Conservation (phyloP, 64 coral and sea anemone genomes). For the Montipora sp. region DNA sequence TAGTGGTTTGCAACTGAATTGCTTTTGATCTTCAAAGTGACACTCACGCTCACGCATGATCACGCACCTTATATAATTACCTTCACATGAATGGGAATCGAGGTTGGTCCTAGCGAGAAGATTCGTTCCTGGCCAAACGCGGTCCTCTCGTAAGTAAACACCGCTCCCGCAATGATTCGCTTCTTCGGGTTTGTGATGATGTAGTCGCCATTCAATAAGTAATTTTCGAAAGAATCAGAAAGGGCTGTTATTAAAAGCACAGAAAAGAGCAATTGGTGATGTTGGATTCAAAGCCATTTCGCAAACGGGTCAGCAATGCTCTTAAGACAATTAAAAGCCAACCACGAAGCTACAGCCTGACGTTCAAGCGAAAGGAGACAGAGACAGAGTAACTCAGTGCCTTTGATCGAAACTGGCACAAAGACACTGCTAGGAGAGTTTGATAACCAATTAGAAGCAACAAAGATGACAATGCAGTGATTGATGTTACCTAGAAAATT, state of each 20-base stretch:
- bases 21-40: too few species aligned
- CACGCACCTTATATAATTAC: constrained; percentile 14
- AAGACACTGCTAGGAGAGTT: too few species aligned
- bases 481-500: constrained; percentile 68
- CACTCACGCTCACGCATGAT: too few species aligned
- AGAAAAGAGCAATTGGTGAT: background rate
- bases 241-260: constrained; percentile 64
- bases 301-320: too few species aligned
- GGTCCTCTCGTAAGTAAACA: constrained; percentile 68
- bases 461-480: background rate
- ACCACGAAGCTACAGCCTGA: too few species aligned
- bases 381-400: too few species aligned
- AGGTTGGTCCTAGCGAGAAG: constrained; percentile 65
- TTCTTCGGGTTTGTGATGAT: constrained; percentile 64
- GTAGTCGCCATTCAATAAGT: constrained; percentile 86
- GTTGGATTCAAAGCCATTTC: background rate
- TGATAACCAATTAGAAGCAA: background rate
- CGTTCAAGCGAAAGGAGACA: too few species aligned
- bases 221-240: constrained; percentile 59
- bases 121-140: constrained; percentile 61
- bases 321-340: too few species aligned
- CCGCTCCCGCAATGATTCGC: constrained; percentile 59
- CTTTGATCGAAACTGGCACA: too few species aligned
- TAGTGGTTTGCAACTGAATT: too few species aligned
- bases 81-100: constrained; percentile 70